phyloP scores from a whole-genome alignment of 1,140 invertebrate species.

The Musca domestica region DNA sequence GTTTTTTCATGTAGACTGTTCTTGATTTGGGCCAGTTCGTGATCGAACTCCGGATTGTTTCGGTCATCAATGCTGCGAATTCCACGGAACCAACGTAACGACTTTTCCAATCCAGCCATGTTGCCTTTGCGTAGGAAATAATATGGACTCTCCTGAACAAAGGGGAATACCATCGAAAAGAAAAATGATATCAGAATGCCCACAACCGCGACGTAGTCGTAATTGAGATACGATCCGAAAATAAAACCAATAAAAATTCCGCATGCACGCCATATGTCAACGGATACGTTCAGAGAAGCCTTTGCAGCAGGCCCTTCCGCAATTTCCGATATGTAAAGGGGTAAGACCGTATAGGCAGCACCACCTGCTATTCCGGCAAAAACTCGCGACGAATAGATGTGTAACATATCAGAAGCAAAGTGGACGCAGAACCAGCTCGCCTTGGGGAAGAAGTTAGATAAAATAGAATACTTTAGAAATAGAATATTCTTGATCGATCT shows the following conservation, averaged over 20 bases:
- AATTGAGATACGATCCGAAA: slow-evolving; percentile 34
- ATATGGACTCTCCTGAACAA: slow-evolving; percentile 63
- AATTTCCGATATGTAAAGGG: slow-evolving; percentile 58
- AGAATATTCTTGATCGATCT: slow-evolving; percentile 19
- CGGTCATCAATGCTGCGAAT: slow-evolving; percentile 44
- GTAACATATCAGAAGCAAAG: slow-evolving; percentile 43
- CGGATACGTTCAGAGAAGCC: slow-evolving; percentile 38
- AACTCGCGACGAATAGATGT: slow-evolving; percentile 53
- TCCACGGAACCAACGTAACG: slow-evolving; percentile 56
- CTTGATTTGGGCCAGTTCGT: slow-evolving; percentile 39
- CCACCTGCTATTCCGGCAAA: slow-evolving; percentile 55
- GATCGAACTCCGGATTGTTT: slow-evolving; percentile 38
- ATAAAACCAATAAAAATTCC: slow-evolving; percentile 41
- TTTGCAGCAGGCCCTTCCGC: slow-evolving; percentile 41
- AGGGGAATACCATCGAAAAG: slow-evolving; percentile 59
- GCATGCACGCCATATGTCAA: slow-evolving; percentile 41
- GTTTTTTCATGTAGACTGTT: slow-evolving; percentile 25
- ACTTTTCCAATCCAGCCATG: slow-evolving; percentile 55
- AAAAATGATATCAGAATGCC: slow-evolving; percentile 57
- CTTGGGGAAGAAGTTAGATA: slow-evolving; percentile 24
- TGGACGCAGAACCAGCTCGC: slow-evolving; percentile 45
- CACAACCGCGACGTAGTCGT: slow-evolving; percentile 36
- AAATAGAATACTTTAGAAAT: not conserved
- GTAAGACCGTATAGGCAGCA: slow-evolving; percentile 55
- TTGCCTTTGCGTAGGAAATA: slow-evolving; percentile 59